A percentile compares a stretch with the other conserved stretches of the same genome.
Evolutionary conservation across 2,888 invertebrate genomes (phyloP).

Genomic region (Agriopis leucophaearia): DNA sequence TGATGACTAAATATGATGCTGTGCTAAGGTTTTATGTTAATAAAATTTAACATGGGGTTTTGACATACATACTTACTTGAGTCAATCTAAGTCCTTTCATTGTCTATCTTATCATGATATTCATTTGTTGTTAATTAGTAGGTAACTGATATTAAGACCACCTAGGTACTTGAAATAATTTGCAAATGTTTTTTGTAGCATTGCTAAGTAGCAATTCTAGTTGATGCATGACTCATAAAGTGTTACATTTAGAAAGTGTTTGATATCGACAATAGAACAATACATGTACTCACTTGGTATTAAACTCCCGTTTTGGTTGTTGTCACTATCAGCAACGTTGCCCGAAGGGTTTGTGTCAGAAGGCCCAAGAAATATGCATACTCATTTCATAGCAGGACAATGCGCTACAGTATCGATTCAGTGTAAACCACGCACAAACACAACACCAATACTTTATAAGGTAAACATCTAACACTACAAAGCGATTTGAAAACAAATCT

Average conservation of each 20-base stretch:
- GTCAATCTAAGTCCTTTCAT: not conserved
- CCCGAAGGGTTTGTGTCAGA: slow-evolving; percentile 66
- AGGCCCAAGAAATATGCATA: slow-evolving; percentile 68
- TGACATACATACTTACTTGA: not conserved
- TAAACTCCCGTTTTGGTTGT: slow-evolving; percentile 39
- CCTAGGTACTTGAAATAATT: not conserved
- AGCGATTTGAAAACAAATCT: slow-evolving; percentile 61
- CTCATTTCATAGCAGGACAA: slow-evolving; percentile 73
- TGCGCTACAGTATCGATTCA: slow-evolving; percentile 69
- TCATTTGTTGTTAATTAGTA: slow-evolving; percentile 1
- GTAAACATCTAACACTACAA: slow-evolving; percentile 65
- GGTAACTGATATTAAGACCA: not conserved
- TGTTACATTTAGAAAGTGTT: slow-evolving; percentile 12
- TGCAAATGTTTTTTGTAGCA: not conserved
- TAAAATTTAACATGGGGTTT: not conserved
- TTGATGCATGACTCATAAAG: slow-evolving; percentile 16
- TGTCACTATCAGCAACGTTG: slow-evolving; percentile 46
- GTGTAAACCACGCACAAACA: slow-evolving; percentile 62
- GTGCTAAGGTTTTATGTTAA: not conserved
- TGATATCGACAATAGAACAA: slow-evolving; percentile 18
- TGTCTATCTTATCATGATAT: slow-evolving; percentile 1
- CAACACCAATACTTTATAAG: slow-evolving; percentile 57
- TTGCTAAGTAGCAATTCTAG: slow-evolving; percentile 1
- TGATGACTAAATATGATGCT: not conserved
- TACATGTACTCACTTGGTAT: slow-evolving; percentile 49